A percentile compares a stretch with the other conserved stretches of the same genome.
phyloP scores from a whole-genome alignment of 2,888 invertebrate species.

The Baronia brevicornis region DNA sequence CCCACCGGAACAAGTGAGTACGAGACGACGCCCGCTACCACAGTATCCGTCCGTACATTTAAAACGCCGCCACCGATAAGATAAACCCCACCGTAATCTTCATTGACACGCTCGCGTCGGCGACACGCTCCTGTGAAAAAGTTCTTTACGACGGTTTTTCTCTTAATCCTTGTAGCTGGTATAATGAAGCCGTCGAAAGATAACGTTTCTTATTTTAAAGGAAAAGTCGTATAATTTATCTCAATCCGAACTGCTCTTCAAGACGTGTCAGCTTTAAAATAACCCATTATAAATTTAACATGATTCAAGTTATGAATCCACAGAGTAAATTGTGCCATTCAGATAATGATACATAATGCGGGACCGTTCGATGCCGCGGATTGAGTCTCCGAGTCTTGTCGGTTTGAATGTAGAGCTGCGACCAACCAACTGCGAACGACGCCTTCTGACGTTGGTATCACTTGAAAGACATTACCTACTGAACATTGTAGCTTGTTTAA shows the following conservation, averaged over 20 bases:
- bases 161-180: not conserved
- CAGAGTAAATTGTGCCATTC: conserved; percentile 65
- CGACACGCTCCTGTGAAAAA: conserved; percentile 12
- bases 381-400: too few relatives aligned
- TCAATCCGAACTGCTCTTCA: conserved; percentile 25
- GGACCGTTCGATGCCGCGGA: conserved; percentile 47
- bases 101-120: conserved; percentile 13
- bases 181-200: conserved; percentile 2
- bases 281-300: conserved; percentile 61
- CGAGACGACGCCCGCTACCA: conserved; percentile 10
- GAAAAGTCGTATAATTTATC: conserved; percentile 28
- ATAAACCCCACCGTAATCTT: conserved; percentile 13
- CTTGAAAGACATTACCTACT: too few relatives aligned
- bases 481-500: too few relatives aligned
- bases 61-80: conserved; percentile 13
- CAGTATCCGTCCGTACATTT: conserved; percentile 11
- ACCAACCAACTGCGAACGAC: too few relatives aligned
- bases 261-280: conserved; percentile 48
- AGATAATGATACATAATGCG: conserved; percentile 68
- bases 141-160: not conserved
- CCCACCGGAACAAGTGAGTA: conserved; percentile 17
- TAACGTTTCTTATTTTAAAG: conserved; percentile 12
- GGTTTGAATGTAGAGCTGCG: too few relatives aligned
- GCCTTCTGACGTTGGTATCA: too few relatives aligned
- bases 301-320: conserved; percentile 52